A percentile compares a stretch with the other conserved stretches of the same genome.
Evolutionary conservation across 2,113 vertebrate species (phyloP).

Genomic region (Ageneiosus marmoratus): DNA sequence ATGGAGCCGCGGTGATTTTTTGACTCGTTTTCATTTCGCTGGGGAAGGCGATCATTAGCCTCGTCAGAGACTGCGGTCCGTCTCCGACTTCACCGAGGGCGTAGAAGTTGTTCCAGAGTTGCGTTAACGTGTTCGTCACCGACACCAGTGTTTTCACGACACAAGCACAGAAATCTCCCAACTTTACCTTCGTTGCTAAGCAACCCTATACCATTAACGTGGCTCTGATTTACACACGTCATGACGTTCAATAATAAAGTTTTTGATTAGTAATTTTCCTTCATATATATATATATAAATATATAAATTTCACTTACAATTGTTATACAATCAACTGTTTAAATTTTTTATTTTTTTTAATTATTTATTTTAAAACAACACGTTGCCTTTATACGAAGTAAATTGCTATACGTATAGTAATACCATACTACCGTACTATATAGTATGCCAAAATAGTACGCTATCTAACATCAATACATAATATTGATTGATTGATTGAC

Average conservation of each 20-base stretch:
- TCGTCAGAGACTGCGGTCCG: constrained; percentile 2
- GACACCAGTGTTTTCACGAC: not conserved
- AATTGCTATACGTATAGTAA: too few relatives aligned
- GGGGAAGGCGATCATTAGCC: not conserved
- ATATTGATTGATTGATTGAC: too few relatives aligned
- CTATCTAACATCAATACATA: not conserved
- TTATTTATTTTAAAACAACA: too few relatives aligned
- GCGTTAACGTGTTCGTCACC: not conserved
- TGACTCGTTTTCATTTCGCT: not conserved
- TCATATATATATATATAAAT: not conserved
- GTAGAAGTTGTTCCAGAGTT: not conserved
- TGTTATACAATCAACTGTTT: not conserved
- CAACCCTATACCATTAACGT: not conserved
- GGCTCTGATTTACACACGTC: too few relatives aligned
- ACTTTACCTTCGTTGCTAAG: not conserved
- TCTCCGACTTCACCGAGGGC: not conserved
- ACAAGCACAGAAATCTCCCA: not conserved
- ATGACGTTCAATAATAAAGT: not conserved
- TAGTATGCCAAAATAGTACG: too few relatives aligned
- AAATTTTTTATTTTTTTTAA: too few relatives aligned
- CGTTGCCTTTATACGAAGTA: too few relatives aligned
- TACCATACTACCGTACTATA: too few relatives aligned
- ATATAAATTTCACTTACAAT: not conserved
- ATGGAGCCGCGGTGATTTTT: constrained; percentile 20
- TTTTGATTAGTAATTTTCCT: not conserved